These are phyloP conservation scores for Gila robusta DNA, from an alignment of 2,797 vertebrate species.

Conservation along the genomic window DNA sequence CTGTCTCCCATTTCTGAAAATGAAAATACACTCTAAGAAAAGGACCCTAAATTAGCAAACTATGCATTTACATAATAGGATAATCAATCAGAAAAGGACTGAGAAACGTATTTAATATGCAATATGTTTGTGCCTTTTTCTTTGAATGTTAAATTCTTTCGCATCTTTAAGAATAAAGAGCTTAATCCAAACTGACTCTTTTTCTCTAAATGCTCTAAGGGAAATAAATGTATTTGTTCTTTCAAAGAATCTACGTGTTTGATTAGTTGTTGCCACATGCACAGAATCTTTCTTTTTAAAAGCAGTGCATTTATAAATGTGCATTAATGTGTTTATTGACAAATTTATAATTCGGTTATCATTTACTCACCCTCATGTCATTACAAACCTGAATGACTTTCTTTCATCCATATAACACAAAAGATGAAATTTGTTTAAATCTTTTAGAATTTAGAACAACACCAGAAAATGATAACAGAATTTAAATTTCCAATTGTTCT, in stretches of 20 bases:
- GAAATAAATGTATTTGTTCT: background rate
- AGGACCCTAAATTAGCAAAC: background rate
- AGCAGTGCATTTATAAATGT: background rate
- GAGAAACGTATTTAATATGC: background rate
- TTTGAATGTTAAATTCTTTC: background rate
- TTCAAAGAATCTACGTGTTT: background rate
- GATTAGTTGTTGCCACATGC: no score
- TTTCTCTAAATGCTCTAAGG: background rate
- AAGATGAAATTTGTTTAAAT: no score
- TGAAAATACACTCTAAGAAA: background rate
- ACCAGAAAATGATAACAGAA: no score
- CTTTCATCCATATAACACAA: no score
- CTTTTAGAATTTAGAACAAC: no score
- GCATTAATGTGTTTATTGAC: background rate
- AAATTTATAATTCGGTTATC: no score
- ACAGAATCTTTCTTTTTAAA: background rate
- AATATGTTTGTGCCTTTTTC: background rate
- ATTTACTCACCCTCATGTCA: background rate
- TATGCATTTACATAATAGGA: background rate
- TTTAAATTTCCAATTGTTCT: no score
- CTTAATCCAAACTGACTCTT: background rate
- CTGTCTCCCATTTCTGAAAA: background rate
- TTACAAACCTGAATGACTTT: background rate
- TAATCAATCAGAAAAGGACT: background rate
- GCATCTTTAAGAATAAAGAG: background rate